These are phyloP conservation scores for Anoplolepis gracilipes DNA, from an alignment of 1,140 invertebrate genomes.

Conservation along the genomic window DNA sequence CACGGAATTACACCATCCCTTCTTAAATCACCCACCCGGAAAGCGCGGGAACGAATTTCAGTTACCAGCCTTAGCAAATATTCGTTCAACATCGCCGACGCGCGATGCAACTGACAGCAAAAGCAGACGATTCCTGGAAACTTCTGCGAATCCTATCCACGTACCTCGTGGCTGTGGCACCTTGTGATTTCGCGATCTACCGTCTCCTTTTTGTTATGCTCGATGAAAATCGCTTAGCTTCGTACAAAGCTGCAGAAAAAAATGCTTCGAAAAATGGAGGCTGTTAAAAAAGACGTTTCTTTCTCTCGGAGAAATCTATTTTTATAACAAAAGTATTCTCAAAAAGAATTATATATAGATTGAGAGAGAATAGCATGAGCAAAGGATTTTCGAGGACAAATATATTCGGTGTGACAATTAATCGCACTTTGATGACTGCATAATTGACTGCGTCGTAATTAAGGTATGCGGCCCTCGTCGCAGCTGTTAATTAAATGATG, in stretches of 20 bases:
- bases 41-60: constrained; percentile 70
- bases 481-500: constrained; percentile 78
- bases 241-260: constrained; percentile 19
- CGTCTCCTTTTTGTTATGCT: constrained; percentile 63
- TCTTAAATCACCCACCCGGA: constrained; percentile 61
- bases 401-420: constrained; percentile 20
- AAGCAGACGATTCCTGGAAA: constrained; percentile 49
- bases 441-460: constrained; percentile 81
- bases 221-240: constrained; percentile 46
- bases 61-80: constrained; percentile 72
- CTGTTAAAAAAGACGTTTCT: constrained; percentile 15
- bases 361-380: not conserved
- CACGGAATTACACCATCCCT: constrained; percentile 64
- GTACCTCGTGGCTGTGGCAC: constrained; percentile 70
- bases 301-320: constrained; percentile 13
- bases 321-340: not conserved
- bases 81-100: constrained; percentile 66
- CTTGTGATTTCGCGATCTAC: constrained; percentile 71
- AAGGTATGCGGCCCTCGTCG: constrained; percentile 57
- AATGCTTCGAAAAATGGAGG: not conserved
- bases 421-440: constrained; percentile 73
- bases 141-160: constrained; percentile 68
- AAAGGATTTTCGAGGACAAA: not conserved
- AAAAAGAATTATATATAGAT: not conserved
- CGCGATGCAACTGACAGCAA: constrained; percentile 73